Conservation (phyloP, 2,797 vertebrate species). For the Echiichthys vipera region DNA sequence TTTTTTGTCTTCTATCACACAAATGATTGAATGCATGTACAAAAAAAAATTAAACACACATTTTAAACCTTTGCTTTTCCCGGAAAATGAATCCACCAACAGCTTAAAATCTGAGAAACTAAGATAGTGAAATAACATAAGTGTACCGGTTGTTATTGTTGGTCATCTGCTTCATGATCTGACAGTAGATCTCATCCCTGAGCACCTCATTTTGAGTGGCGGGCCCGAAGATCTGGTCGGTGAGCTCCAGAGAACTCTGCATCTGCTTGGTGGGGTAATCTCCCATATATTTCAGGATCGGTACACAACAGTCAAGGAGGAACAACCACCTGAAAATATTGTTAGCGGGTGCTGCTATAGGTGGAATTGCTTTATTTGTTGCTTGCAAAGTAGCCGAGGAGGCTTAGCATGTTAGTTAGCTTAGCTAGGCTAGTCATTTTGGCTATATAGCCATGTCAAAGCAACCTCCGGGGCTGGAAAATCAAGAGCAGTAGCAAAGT, state of each 20-base stretch:
- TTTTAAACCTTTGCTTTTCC: not conserved
- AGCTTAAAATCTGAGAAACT: not conserved
- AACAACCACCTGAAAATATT: not conserved
- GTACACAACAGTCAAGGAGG: slow-evolving; percentile 88
- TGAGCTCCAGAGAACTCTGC: slow-evolving; percentile 87
- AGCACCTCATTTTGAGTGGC: slow-evolving; percentile 87
- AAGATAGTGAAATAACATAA: not conserved
- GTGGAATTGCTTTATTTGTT: not conserved
- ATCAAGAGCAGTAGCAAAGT: too few relatives aligned
- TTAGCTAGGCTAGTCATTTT: not conserved
- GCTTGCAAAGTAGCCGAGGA: not conserved
- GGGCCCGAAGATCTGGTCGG: slow-evolving; percentile 92
- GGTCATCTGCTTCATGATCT: slow-evolving; percentile 97
- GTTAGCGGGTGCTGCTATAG: not conserved
- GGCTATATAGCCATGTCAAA: not conserved
- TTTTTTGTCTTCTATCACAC: not conserved
- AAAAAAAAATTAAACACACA: too few relatives aligned
- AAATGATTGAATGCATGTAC: not conserved
- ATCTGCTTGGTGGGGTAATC: slow-evolving; percentile 94
- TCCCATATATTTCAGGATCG: slow-evolving; percentile 97
- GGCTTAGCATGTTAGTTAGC: not conserved
- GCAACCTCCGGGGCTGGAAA: too few relatives aligned
- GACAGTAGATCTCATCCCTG: slow-evolving; percentile 95
- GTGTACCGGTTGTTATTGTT: slow-evolving; percentile 90
- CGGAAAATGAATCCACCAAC: not conserved